A percentile compares a stretch with the other conserved stretches of the same genome.
These are phyloP conservation scores for Clanis bilineata DNA, from an alignment of 2,888 invertebrate genomes.

Conservation along the genomic window DNA sequence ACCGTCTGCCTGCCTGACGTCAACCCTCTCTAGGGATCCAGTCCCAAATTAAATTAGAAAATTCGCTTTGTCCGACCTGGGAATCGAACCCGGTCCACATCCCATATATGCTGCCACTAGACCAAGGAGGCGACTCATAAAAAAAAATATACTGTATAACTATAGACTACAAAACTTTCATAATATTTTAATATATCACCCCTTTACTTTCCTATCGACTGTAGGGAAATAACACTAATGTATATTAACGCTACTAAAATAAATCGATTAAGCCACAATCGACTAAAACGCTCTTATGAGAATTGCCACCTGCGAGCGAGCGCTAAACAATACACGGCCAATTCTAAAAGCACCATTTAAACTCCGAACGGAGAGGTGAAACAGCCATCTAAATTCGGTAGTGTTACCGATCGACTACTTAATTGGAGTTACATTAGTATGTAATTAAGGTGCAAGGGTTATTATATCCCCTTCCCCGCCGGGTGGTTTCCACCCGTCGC, in stretches of 20 bases:
- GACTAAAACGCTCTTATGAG: constrained; percentile 18
- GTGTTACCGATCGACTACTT: constrained; percentile 68
- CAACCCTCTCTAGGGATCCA: no score
- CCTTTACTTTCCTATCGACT: neutral
- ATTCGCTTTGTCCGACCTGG: no score
- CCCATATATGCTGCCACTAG: no score
- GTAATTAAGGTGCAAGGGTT: constrained; percentile 74
- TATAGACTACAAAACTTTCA: no score
- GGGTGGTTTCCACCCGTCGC: constrained; percentile 4
- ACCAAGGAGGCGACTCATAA: no score
- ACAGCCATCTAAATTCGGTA: constrained; percentile 47
- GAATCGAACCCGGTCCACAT: no score
- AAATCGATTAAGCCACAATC: constrained; percentile 17
- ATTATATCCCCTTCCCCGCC: constrained; percentile 33
- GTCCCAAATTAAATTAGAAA: no score
- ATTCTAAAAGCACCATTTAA: constrained; percentile 17
- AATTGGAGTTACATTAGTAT: constrained; percentile 80
- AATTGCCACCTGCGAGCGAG: constrained; percentile 16
- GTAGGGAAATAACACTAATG: constrained; percentile 11
- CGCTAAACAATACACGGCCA: constrained; percentile 17
- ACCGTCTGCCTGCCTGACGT: no score
- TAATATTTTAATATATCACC: no score
- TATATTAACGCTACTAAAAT: constrained; percentile 1
- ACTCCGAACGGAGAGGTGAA: constrained; percentile 14
- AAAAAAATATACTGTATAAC: no score